Evolutionary conservation across 2,888 invertebrate genomes (phyloP), one percentile per base, ranked within the genome.

Genomic region (Agapostemon virescens): DNA sequence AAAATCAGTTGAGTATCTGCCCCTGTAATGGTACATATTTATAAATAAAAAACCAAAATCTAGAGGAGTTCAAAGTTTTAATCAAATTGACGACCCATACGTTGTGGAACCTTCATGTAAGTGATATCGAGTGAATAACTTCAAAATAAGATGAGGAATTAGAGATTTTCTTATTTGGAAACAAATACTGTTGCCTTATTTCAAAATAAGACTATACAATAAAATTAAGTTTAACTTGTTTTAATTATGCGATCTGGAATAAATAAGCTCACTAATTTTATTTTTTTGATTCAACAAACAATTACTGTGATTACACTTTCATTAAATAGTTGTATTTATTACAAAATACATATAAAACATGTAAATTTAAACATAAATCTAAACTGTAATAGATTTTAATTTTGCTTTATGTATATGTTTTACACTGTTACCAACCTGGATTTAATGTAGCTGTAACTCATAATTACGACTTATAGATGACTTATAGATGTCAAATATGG

Each of bases 381-480:
- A 23, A 61, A 40, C 33, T n/a, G 6, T 63, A 33, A 9, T 38
- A 17, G 13, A 58, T 74, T 36, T 6, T 42, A 36, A 33, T 66
- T 45, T 55, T 6, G 55, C 30, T 67, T 49, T 3, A 67, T 49
- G n/a, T 69, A 38, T 58, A 74, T 68, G n/a, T n/a, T 68, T 33
- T 58, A 1, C 26, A 61, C 61, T 49, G 69, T 82, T 84, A 90
- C 90, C 69, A 90, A 90, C 90, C 90, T 91, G 89, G 88, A 90
- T 88, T 91, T 90, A 86, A 90, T 90, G 84, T 90, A 90, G 82
- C 89, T 90, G 84, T 91, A 90, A 88, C 89, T 91, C 90, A 90
- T 90, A 86, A 84, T 90, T 88, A 86, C 70, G 74, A 80, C 76
- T 79, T 88, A 85, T 78, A 69, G 87, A 66, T 87, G 86, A 84